A percentile compares a stretch with the other conserved stretches of the same genome.
Conservation (phyloP, 2,113 vertebrate species). For the Hippopotamus amphibius region DNA sequence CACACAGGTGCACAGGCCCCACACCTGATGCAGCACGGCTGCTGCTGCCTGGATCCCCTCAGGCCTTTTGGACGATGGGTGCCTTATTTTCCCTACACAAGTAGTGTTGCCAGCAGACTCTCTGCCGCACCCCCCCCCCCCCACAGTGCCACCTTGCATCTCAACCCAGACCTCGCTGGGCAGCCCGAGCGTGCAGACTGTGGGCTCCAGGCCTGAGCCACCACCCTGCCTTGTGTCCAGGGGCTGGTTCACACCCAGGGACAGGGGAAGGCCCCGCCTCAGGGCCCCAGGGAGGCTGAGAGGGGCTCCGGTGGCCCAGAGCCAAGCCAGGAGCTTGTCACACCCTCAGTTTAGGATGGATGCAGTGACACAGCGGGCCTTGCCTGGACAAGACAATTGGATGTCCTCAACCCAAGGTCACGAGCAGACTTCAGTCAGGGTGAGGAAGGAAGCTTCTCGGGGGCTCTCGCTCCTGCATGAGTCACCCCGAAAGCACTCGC, state of each 20-base stretch:
- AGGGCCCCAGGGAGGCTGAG: not conserved
- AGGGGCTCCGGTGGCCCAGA: accelerated
- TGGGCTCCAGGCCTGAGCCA: too few species aligned
- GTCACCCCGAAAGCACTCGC: not conserved
- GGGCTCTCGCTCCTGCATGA: not conserved
- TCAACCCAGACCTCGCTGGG: not conserved
- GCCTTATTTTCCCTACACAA: accelerated
- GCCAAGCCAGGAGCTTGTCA: not conserved
- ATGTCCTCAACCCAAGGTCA: not conserved
- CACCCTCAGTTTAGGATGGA: accelerated
- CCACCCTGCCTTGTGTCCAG: not conserved
- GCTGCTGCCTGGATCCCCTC: accelerated
- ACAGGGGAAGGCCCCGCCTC: too few species aligned
- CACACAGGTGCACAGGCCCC: not conserved
- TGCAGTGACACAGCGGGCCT: not conserved
- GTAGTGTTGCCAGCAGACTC: accelerated
- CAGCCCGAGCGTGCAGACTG: not conserved
- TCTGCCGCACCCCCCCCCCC: accelerated
- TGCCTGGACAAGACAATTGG: not conserved
- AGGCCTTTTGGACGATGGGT: accelerated
- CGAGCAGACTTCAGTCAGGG: accelerated
- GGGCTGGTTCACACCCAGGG: not conserved
- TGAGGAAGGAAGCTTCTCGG: not conserved
- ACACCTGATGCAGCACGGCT: not conserved
- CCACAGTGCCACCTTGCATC: not conserved